Base-by-base conservation (phyloP, 2,888 invertebrate genomes). In the Lampropteryx suffumata region DNA sequence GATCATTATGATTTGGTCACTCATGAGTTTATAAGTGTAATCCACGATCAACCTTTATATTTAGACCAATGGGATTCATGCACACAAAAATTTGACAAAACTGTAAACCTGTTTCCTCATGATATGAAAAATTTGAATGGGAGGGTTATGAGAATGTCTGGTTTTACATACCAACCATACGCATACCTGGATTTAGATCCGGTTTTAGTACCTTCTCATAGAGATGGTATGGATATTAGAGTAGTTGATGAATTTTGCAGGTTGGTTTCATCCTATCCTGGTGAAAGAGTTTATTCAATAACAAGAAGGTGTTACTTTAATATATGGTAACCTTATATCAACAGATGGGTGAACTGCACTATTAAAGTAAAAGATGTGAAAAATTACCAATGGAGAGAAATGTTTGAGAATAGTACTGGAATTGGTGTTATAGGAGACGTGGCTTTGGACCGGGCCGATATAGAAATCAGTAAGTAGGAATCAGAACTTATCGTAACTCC, bases 361-460 rank as follows among this genome's bases (percentile, higher is more conserved):
- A 64, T 90, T 34, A 73, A 86, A 67, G 64, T 91, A 41, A 79
- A 91, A 12, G 74, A 79, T 62, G 94, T 93, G 60, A 91, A 93
- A 42, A 82, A 80, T 27, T 79, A 91, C 13, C 90, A 92, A 69
- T 94, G 94, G 94, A 94, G 95, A 4, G 91, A 91, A 56, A 88
- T 24, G 6, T 24, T 24, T 24, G 24, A 24, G 24, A 24, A 24
- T 24, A 7, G 24, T 24, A 24, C 24, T 24, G 24, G 24, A 1
- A 24, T 7, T 24, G 24, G 24, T 5, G 1, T 24, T 5, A 1
- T 24, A 24, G 24, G 24, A 7, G 24, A 4, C 7, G 24, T 24
- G 24, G 7, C 24, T 24, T 24, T 7, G 24, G 24, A 94, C 64
- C 84, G 87, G 32, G 93, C 92, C 1, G 94, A 95, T 67, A 65